These are phyloP conservation scores for Euplexia lucipara DNA, from an alignment of 2,888 invertebrate genomes.

Conservation along the genomic window DNA sequence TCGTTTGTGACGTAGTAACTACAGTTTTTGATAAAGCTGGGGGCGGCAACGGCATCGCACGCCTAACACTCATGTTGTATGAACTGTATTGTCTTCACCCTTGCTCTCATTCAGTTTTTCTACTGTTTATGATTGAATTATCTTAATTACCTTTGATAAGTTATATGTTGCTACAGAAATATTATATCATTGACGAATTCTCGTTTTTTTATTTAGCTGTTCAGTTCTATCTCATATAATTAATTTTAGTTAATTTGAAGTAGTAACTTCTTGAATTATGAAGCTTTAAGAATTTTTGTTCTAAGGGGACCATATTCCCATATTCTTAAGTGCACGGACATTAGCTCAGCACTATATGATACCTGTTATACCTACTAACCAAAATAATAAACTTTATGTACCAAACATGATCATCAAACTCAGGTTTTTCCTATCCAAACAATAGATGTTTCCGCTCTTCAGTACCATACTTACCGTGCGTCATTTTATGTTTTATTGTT, in stretches of 20 bases:
- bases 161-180: constrained; percentile 11
- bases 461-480: constrained; percentile 12
- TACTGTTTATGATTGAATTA: constrained; percentile 42
- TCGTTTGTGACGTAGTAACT: constrained; percentile 22
- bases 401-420: constrained; percentile 10
- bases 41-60: constrained; percentile 50
- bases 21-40: constrained; percentile 48
- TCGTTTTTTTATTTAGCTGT: constrained; percentile 1
- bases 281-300: no score
- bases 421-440: constrained; percentile 41
- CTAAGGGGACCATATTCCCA: no score
- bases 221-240: not conserved
- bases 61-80: constrained; percentile 37
- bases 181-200: not conserved
- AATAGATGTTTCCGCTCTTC: constrained; percentile 6
- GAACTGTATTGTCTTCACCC: constrained; percentile 29
- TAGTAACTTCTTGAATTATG: no score
- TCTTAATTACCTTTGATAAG: constrained; percentile 60
- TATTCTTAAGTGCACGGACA: not conserved
- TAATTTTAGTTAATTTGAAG: not conserved
- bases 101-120: constrained; percentile 37
- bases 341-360: constrained; percentile 3
- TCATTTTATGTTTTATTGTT: constrained; percentile 25
- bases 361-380: not conserved
- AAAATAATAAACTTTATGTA: constrained; percentile 12